These are phyloP conservation scores for Cryptocheilus praepositus DNA, from an alignment of 2,888 invertebrate species.

Conservation along the genomic window DNA sequence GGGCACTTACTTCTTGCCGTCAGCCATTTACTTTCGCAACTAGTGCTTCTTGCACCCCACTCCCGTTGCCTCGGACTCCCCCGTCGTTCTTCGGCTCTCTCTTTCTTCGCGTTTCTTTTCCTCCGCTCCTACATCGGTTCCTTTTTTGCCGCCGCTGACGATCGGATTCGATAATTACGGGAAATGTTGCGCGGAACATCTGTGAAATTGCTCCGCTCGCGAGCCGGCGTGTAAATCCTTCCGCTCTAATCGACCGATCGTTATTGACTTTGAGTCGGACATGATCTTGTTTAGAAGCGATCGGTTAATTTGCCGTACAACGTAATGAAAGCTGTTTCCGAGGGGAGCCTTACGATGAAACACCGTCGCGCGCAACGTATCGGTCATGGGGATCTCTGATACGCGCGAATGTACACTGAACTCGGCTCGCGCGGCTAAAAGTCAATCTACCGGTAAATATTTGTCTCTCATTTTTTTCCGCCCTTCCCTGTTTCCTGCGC, in stretches of 20 bases:
- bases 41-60: slow-evolving; percentile 46
- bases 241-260: not conserved
- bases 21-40: slow-evolving; percentile 61
- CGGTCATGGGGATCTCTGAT: no score
- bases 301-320: slow-evolving; percentile 2
- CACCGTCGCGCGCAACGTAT: no score
- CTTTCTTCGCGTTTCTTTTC: slow-evolving; percentile 2
- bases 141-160: not conserved
- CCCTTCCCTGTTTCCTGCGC: not conserved
- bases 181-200: slow-evolving; percentile 48
- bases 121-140: not conserved
- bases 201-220: slow-evolving; percentile 24
- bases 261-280: slow-evolving; percentile 10
- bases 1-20: slow-evolving; percentile 59
- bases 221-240: slow-evolving; percentile 32
- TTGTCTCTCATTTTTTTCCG: not conserved
- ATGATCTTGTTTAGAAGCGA: slow-evolving; percentile 10
- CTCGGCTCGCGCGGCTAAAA: no score
- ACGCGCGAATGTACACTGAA: no score
- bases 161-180: slow-evolving; percentile 58
- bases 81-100: not conserved
- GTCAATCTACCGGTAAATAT: no score
- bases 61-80: not conserved
- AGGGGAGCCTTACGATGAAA: no score
- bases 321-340: no score